A percentile compares a stretch with the other conserved stretches of the same genome.
These are phyloP conservation scores for Pygoscelis adeliae DNA, from an alignment of 2,113 vertebrate genomes.

Conservation along the genomic window DNA sequence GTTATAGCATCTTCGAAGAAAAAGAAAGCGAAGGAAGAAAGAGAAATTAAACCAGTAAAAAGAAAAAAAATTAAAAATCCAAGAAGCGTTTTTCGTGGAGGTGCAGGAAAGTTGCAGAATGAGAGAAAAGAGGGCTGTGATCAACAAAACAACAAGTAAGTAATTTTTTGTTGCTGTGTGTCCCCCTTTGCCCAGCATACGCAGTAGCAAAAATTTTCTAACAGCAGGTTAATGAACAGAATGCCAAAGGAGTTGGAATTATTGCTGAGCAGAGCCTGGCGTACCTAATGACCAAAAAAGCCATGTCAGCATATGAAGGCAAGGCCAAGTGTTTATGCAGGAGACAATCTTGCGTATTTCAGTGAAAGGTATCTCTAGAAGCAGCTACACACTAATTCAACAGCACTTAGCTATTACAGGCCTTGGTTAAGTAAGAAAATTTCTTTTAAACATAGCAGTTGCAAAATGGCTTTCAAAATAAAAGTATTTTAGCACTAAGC, in stretches of 20 bases:
- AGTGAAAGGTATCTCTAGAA: neutral
- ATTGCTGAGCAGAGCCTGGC: neutral
- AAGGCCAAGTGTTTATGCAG: neutral
- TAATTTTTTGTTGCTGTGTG: neutral
- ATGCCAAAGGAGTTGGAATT: constrained; percentile 18
- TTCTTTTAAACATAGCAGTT: neutral
- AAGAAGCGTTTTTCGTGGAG: neutral
- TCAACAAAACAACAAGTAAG: neutral
- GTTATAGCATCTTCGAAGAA: constrained; percentile 15
- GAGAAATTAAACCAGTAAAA: constrained; percentile 13
- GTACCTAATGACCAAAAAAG: constrained; percentile 9
- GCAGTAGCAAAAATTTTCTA: constrained; percentile 21
- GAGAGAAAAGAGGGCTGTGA: neutral
- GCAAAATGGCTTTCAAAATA: neutral
- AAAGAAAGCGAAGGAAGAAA: constrained; percentile 34
- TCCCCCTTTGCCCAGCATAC: neutral
- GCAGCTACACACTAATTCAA: neutral
- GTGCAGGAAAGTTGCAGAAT: neutral
- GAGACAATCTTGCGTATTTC: neutral
- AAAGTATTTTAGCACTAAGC: constrained; percentile 4
- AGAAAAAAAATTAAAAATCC: neutral
- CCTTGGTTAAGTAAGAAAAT: neutral
- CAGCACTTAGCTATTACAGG: neutral
- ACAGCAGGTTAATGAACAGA: constrained; percentile 21
- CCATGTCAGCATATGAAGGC: constrained; percentile 18